A percentile compares a stretch with the other conserved stretches of the same genome.
Evolutionary conservation across 2,113 vertebrate species (phyloP).

Genomic region (Syngnathus scovelli): DNA sequence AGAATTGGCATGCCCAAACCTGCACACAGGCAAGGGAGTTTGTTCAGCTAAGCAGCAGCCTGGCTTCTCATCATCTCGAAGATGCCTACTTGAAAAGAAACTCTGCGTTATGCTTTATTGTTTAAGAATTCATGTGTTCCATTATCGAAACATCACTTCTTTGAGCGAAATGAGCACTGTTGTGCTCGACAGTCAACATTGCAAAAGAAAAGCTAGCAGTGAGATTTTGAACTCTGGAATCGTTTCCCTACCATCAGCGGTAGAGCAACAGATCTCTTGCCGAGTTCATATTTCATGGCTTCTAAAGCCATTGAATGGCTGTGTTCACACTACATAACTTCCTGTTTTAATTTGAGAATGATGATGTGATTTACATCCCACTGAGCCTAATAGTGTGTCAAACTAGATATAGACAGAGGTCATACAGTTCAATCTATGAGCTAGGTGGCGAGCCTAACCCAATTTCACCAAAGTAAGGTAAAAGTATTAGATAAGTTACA

Average conservation of each 20-base stretch:
- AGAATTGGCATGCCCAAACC: conserved; percentile 35
- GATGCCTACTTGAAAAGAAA: neutral
- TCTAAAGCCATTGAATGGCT: neutral
- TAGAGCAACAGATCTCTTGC: neutral
- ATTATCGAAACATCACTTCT: neutral
- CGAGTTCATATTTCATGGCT: conserved; percentile 2
- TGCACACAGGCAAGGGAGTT: conserved; percentile 4
- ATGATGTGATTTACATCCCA: conserved; percentile 6
- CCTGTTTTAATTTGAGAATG: neutral
- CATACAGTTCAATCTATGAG: neutral
- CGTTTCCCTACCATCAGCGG: neutral
- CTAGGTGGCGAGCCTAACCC: no score
- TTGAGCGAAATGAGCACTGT: neutral
- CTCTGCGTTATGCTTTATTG: neutral
- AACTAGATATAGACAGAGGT: neutral
- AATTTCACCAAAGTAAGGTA: no score
- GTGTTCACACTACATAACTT: neutral
- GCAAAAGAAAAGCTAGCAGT: neutral
- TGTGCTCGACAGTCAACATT: neutral
- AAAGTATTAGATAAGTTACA: no score
- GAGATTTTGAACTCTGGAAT: neutral
- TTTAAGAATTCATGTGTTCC: neutral
- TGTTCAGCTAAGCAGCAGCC: conserved; percentile 2
- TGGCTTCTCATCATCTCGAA: neutral
- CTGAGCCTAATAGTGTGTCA: neutral